A percentile compares a stretch with the other conserved stretches of the same genome.
Conservation (phyloP, 35 echinoderm and acorn worm genomes). For the Apostichopus japonicus region DNA sequence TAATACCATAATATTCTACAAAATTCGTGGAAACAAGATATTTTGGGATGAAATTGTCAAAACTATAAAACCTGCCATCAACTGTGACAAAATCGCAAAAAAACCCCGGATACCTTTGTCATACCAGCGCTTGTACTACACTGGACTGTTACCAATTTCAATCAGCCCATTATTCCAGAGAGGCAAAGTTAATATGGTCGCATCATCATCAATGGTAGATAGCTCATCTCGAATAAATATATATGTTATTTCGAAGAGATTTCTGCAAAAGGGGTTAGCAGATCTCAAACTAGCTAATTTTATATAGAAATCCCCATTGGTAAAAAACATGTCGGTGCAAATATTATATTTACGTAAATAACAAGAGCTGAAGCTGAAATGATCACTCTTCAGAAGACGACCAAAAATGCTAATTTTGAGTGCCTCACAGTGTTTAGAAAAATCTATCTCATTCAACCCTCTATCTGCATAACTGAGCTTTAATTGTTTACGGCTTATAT, state of each 20-base stretch:
- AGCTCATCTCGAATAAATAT: not conserved
- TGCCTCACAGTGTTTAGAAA: not conserved
- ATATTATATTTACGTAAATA: not conserved
- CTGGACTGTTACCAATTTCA: not conserved
- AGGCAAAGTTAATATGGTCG: not conserved
- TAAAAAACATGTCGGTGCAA: not conserved
- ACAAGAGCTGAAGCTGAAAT: not conserved
- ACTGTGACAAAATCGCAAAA: not conserved
- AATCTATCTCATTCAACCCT: slow-evolving; percentile 12
- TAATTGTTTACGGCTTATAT: not conserved
- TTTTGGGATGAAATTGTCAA: not conserved
- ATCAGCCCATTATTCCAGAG: not conserved
- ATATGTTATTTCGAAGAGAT: not conserved
- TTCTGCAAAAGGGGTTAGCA: slow-evolving; percentile 2
- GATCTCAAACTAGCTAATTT: not conserved
- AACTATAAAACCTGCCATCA: not conserved
- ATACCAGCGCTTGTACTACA: not conserved
- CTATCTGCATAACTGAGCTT: not conserved
- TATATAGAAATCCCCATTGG: not conserved
- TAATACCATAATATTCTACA: not conserved
- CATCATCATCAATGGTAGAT: not conserved
- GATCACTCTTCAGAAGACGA: not conserved
- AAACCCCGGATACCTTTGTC: not conserved
- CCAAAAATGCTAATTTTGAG: not conserved
- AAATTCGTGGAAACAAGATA: not conserved